Base-by-base conservation (phyloP, 2,797 vertebrate genomes). In the Phoeniculus purpureus region DNA sequence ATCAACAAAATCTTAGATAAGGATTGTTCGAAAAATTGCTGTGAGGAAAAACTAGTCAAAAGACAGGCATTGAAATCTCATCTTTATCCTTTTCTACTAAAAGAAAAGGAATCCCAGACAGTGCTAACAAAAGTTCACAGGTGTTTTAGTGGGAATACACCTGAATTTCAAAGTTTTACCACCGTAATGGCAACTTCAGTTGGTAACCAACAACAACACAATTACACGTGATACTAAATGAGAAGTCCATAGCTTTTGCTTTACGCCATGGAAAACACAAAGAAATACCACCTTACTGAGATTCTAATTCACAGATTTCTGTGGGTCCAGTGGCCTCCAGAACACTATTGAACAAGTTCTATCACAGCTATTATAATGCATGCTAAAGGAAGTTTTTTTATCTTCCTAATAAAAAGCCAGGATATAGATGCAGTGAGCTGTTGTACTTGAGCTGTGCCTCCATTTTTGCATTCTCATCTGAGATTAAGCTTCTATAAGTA, bases 401-500 rank as follows among this genome's bases (percentile, higher is more conserved):
- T 59, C 32, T 84, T 60, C 16, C 16, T 32, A 81, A 84, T 78
- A 91, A 88, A 79, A 94, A 70, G 18, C 18, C 51, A 47, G 22
- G 22, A 21, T 62, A 81, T 51, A 64, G 68, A 40, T 48, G 10
- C 19, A 87, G n/a, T 27, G 29, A 52, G 21, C 18, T 76, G 40
- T 47, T 85, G 47, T 15, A 81, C n/a, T 12, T 37, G 37, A 92
- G 17, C 5, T 47, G 55, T 86, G 27, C 23, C 21, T 92, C 77
- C 45, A 51, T 48, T 86, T 86, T 79, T 61, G 13, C 31, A 34
- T 87, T 89, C 52, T 95, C 66, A 51, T 83, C 64, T 81, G 56
- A 70, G 86, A 96, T 88, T 50, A 55, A 77, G 78, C 56, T 82
- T 95, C 58, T 59, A 40, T 81, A 93, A 91, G 94, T 56, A 94